Percentiles rank a stretch among this genome's conserved stretches.
Evolutionary conservation across 37 sponge, comb jelly and placozoan species (phyloP).

Genomic region (Tethya wilhelma): DNA sequence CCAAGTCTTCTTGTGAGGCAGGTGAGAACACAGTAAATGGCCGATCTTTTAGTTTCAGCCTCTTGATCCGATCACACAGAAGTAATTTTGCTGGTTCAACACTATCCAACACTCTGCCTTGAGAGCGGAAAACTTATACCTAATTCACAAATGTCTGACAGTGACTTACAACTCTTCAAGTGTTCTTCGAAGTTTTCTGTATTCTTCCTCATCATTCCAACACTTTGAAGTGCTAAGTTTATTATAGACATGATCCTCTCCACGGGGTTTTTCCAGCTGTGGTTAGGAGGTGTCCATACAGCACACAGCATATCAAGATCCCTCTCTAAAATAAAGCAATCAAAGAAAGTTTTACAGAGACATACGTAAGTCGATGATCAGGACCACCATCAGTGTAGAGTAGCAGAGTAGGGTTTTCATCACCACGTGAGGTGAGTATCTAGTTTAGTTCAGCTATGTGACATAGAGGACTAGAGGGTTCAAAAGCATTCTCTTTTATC

Average conservation of each 20-base stretch:
- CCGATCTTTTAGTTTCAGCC: constrained; percentile 17
- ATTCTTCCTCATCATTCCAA: constrained; percentile 16
- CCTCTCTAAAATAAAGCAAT: constrained; percentile 28
- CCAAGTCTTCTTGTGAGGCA: too few relatives aligned
- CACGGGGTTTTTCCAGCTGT: constrained; percentile 31
- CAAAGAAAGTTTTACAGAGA: constrained; percentile 28
- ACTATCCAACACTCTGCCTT: background rate
- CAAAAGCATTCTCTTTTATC: constrained; percentile 13
- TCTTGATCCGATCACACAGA: background rate
- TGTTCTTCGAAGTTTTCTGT: background rate
- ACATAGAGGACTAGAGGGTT: constrained; percentile 25
- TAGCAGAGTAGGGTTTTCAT: background rate
- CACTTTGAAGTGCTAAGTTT: constrained; percentile 46
- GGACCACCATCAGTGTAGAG: background rate
- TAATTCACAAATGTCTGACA: background rate
- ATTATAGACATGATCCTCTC: constrained; percentile 29
- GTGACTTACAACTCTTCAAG: constrained; percentile 4
- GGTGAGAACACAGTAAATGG: too few relatives aligned
- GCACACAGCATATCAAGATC: constrained; percentile 43
- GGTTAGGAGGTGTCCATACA: constrained; percentile 24
- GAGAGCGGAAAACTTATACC: background rate
- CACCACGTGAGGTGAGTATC: background rate
- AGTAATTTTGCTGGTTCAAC: background rate
- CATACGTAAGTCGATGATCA: constrained; percentile 12
- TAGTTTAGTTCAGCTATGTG: constrained; percentile 33